Conservation (phyloP, 2,888 invertebrate species). For the Apoda limacodes region DNA sequence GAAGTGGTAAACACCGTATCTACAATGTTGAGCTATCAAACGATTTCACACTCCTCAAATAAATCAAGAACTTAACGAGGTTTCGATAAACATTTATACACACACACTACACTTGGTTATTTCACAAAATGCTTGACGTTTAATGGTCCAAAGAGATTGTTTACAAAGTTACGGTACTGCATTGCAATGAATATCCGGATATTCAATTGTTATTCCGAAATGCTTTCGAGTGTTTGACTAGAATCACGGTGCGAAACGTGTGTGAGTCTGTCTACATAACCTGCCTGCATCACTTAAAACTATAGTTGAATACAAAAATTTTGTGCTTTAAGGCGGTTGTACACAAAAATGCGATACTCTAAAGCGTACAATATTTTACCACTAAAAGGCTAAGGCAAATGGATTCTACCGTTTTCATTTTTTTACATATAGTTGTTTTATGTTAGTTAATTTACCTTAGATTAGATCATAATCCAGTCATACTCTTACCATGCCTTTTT, state of each 20-base stretch:
- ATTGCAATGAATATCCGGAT: conserved; percentile 35
- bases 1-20: conserved; percentile 40
- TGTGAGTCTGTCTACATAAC: too few species aligned
- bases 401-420: too few species aligned
- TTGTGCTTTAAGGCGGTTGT: too few species aligned
- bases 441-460: too few species aligned
- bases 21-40: conserved; percentile 35
- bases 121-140: conserved; percentile 57
- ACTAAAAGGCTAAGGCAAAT: too few species aligned
- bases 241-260: conserved; percentile 38
- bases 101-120: conserved; percentile 47
- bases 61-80: conserved; percentile 56
- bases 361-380: too few species aligned
- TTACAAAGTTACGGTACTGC: conserved; percentile 48
- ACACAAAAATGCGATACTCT: too few species aligned
- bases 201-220: conserved; percentile 40
- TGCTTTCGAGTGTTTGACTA: conserved; percentile 43
- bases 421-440: too few species aligned
- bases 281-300: too few species aligned
- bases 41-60: conserved; percentile 49
- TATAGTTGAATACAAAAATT: too few species aligned
- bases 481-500: too few species aligned
- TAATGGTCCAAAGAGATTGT: conserved; percentile 58
- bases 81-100: conserved; percentile 53
- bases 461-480: too few species aligned